Evolutionary conservation across 2,888 invertebrate genomes (phyloP).

Genomic region (Pegoplata infirma): DNA sequence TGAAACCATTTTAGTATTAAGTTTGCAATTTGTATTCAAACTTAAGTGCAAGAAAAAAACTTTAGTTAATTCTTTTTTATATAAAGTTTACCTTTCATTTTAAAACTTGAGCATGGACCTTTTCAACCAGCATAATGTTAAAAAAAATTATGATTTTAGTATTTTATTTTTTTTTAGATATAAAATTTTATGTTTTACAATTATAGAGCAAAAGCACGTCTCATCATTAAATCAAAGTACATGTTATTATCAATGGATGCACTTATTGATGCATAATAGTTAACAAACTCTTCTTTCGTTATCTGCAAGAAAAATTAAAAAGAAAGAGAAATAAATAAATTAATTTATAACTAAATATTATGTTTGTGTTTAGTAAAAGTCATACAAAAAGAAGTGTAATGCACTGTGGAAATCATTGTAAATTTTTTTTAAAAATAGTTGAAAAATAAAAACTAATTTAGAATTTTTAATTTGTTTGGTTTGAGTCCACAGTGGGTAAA

Average conservation of each 20-base stretch:
- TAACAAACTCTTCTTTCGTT: constrained; percentile 93
- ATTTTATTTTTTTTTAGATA: neutral
- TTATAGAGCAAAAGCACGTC: constrained; percentile 92
- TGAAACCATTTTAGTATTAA: neutral
- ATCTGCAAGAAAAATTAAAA: constrained; percentile 24
- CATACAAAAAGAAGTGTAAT: no score
- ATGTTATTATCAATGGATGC: constrained; percentile 96
- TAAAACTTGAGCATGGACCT: neutral
- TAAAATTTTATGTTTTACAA: neutral
- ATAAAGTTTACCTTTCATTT: neutral
- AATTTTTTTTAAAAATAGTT: no score
- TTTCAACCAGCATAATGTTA: neutral
- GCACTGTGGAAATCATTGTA: no score
- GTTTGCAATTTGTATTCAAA: neutral
- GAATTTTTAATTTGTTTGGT: no score
- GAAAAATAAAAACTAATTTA: no score
- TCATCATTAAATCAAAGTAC: constrained; percentile 97
- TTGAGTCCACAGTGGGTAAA: no score
- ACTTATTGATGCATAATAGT: constrained; percentile 95
- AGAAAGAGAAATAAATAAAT: neutral
- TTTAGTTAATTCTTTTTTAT: neutral
- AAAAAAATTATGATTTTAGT: neutral
- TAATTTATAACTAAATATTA: no score
- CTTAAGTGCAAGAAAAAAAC: neutral
- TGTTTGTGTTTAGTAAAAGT: no score